A percentile compares a stretch with the other conserved stretches of the same genome.
Evolutionary conservation across 2,113 vertebrate species (phyloP).

Genomic region (Podiceps cristatus): DNA sequence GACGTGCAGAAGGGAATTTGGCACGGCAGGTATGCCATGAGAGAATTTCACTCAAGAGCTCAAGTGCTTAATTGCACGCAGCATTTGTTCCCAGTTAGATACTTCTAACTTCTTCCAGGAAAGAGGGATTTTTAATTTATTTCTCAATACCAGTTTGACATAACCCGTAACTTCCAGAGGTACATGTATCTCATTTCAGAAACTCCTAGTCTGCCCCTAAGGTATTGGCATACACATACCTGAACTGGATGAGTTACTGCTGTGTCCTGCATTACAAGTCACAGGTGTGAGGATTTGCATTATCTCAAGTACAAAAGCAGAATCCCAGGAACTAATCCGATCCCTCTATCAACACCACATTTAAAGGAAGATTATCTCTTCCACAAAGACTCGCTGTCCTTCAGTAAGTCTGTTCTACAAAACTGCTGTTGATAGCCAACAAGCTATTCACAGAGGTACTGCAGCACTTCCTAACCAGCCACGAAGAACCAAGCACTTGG

Average conservation of each 20-base stretch:
- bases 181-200: neutral
- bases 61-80: neutral
- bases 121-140: neutral
- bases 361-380: conserved; percentile 48
- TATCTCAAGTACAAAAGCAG: conserved; percentile 3
- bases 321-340: conserved; percentile 21
- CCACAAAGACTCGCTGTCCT: conserved; percentile 6
- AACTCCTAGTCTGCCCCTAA: neutral
- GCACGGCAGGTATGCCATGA: neutral
- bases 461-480: neutral
- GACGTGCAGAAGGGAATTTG: neutral
- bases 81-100: neutral
- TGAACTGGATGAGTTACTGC: neutral
- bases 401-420: neutral
- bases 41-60: neutral
- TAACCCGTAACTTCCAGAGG: neutral
- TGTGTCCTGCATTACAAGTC: neutral
- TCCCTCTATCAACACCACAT: neutral
- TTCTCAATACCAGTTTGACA: neutral
- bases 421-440: neutral
- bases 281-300: conserved; percentile 9
- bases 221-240: neutral
- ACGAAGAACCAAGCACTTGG: fast-evolving
- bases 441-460: neutral
- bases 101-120: neutral